Evolutionary conservation across 1,140 invertebrate genomes (phyloP).

Genomic region (Steinernema khuongi): DNA sequence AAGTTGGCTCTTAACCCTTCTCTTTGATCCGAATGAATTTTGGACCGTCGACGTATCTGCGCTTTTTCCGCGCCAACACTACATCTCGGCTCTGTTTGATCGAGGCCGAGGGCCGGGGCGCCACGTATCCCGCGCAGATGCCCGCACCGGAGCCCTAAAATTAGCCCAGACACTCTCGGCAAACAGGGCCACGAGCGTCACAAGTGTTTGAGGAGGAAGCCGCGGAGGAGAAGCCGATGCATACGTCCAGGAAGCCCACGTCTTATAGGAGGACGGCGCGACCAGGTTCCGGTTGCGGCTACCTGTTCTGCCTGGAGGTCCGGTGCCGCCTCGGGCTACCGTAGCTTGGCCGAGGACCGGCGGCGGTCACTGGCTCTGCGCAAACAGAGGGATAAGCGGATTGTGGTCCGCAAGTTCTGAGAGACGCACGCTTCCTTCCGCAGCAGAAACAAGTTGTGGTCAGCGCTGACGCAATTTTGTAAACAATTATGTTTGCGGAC

Average conservation of each 20-base stretch:
- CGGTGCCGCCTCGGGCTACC: neutral
- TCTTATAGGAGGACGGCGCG: neutral
- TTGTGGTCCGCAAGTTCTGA: neutral
- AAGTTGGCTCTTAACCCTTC: no score
- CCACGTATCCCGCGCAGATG: neutral
- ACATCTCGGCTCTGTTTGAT: no score
- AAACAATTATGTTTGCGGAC: no score
- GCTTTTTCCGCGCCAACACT: no score
- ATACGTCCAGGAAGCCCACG: no score
- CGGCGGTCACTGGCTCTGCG: neutral
- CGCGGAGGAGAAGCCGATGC: neutral
- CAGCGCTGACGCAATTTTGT: no score
- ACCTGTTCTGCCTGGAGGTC: conserved; percentile 5
- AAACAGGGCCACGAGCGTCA: neutral
- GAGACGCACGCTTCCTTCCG: conserved; percentile 1
- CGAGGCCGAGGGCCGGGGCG: neutral
- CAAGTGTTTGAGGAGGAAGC: neutral
- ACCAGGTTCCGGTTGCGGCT: neutral
- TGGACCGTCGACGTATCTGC: no score
- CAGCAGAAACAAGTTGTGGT: neutral
- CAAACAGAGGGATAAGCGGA: neutral
- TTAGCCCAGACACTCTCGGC: neutral
- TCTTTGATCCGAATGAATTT: no score
- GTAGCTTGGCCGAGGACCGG: neutral
- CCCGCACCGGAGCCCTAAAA: neutral